Base-by-base conservation (phyloP, 2,797 vertebrate genomes). In the Cossypha polioptera region DNA sequence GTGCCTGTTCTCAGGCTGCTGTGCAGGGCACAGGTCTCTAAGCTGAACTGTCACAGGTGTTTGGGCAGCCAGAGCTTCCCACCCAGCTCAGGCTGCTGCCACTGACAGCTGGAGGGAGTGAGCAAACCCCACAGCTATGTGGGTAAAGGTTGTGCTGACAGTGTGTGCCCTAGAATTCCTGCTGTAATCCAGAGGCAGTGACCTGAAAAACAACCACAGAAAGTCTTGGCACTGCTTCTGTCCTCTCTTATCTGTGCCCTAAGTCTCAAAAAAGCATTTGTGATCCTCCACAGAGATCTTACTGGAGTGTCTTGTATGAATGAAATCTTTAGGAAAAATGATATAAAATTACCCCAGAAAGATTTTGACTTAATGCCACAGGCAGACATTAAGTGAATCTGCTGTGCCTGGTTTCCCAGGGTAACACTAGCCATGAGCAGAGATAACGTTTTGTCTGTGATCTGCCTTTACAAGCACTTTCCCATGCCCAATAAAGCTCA, bases 111-210 rank as follows among this genome's bases (percentile, higher is more conserved):
- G 4, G 1, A 36, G 35, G 6, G 3, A 4, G 7, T 16, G 62
- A 43, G 65, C 4, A 0, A 33, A 45, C 63, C 13, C 47, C 0
- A 4, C 0, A 1, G 10, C 36, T 25, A 15, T 20, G 29, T 0
- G 1, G 12, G 55, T 26, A 5, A 16, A 40, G 29, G 33, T 54
- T n/a, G 17, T 76, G 67, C 62, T 85, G 63, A 40, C 5, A 1
- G 3, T 0, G 26, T 17, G 50, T 69, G 55, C 25, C 75, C 73
- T 36, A 47, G 48, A 88, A 80, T 73, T 24, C 40, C 43, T 12
- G 0, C 24, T 68, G 50, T 53, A 6, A 42, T 54, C 71, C 63
- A 18, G 55, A 69, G 66, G 40, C 20, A 2, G 36, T 20, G 61
- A 71, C 72, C 82, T 66, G 57, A 59, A 74, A 90, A 58, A n/a